Base-by-base conservation (phyloP, 1,140 invertebrate species). In the Nephila pilipes region DNA sequence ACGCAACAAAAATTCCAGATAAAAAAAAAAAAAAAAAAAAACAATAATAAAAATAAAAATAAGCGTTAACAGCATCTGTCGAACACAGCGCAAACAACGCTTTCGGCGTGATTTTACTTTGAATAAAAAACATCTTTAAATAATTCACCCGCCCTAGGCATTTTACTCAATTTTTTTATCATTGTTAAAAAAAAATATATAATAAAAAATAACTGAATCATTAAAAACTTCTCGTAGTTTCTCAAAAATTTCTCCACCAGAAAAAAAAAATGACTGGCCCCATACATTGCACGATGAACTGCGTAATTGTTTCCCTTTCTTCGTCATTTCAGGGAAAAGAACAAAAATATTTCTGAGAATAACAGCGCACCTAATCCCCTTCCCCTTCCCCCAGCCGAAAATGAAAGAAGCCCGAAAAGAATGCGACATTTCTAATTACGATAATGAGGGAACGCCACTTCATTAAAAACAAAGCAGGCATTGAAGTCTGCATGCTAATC, bases 351-450 rank as follows among this genome's bases (percentile, higher is more conserved):
- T 69, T 69, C 65, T 25, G 25, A 25, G 6, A 69, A 69, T 69
- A 69, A 14, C 65, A n/a, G n/a, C 20, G 22, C 38, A 46, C 38
- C 4, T 46, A 4, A 4, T 8, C 5, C 38, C 38, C 10, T 46
- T 20, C 57, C 20, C 57, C 57, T 14, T 4, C 20, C 14, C 8
- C 3, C 57, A 16, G 57, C 69, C 8, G 10, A 25, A 83, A 54
- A 83, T 83, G 80, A 54, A 83, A n/a, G 22, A 46, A 55, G 32
- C 8, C 25, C 22, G 80, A 60, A 32, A 85, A 32, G 83, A 85
- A 85, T 85, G 83, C 25, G 29, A 18, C 83, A 60, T 22, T 60
- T 58, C n/a, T 85, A 85, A 85, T 85, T 85, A 58, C 29, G 12
- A 58, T 85, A 85, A 85, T 60, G 57, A 85, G 55, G 14, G 54